Conservation (phyloP, 2,113 vertebrate genomes). For the Mormyrus iriodes region DNA sequence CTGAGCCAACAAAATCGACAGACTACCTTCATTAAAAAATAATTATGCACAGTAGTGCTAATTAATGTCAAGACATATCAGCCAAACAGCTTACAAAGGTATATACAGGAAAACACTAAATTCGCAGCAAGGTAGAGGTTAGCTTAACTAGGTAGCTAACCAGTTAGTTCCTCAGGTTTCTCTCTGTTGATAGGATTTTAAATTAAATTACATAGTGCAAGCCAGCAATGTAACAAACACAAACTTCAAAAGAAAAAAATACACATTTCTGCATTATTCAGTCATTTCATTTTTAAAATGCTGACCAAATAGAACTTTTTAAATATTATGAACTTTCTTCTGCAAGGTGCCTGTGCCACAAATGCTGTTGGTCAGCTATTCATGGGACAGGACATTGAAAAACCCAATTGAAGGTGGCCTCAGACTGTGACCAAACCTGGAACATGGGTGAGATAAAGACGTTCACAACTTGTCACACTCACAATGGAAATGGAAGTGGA, state of each 20-base stretch:
- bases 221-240: neutral
- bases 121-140: neutral
- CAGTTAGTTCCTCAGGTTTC: neutral
- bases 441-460: neutral
- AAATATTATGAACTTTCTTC: neutral
- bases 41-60: neutral
- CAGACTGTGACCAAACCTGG: neutral
- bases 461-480: neutral
- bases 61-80: neutral
- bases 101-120: neutral
- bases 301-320: neutral
- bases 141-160: neutral
- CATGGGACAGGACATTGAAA: neutral
- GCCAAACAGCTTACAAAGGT: neutral
- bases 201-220: neutral
- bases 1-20: neutral
- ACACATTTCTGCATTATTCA: neutral
- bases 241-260: neutral
- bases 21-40: neutral
- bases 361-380: neutral
- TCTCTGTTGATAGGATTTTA: neutral
- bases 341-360: neutral
- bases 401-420: neutral
- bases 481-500: neutral
- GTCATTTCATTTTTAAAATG: neutral